Conservation (phyloP, 2,888 invertebrate species). For the Orthosia gothica region DNA sequence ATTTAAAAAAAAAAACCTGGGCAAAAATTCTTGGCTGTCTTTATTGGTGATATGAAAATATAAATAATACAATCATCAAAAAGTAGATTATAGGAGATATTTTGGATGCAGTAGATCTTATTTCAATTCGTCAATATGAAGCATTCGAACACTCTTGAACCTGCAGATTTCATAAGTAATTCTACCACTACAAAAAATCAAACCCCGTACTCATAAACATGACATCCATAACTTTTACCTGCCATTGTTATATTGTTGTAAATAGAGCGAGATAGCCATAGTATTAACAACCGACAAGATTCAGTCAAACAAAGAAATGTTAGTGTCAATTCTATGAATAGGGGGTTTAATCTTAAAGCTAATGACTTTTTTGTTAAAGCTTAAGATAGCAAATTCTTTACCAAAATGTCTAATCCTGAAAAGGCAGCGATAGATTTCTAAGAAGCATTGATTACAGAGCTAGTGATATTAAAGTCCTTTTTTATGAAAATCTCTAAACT, state of each 20-base stretch:
- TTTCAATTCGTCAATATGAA: background rate
- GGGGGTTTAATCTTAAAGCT: constrained; percentile 18
- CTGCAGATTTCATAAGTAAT: constrained; percentile 12
- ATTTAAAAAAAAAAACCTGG: background rate
- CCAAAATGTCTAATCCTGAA: background rate
- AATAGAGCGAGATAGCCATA: constrained; percentile 29
- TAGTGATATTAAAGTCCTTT: background rate
- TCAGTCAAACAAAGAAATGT: constrained; percentile 6
- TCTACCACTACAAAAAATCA: constrained; percentile 32
- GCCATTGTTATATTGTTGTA: constrained; percentile 26
- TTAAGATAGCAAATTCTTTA: background rate
- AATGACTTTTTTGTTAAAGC: constrained; percentile 19
- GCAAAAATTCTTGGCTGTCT: no score
- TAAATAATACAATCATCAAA: background rate
- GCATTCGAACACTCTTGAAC: background rate
- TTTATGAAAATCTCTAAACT: no score
- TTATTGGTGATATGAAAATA: background rate
- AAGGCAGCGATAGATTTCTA: background rate
- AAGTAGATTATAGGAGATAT: background rate
- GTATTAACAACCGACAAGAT: background rate
- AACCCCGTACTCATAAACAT: constrained; percentile 22
- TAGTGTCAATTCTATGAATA: background rate
- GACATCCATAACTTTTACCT: constrained; percentile 32
- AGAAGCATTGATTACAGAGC: constrained; percentile 13
- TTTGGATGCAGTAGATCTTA: background rate